Base-by-base conservation (phyloP, 1,140 invertebrate species). In the Polypedilum vanderplanki region DNA sequence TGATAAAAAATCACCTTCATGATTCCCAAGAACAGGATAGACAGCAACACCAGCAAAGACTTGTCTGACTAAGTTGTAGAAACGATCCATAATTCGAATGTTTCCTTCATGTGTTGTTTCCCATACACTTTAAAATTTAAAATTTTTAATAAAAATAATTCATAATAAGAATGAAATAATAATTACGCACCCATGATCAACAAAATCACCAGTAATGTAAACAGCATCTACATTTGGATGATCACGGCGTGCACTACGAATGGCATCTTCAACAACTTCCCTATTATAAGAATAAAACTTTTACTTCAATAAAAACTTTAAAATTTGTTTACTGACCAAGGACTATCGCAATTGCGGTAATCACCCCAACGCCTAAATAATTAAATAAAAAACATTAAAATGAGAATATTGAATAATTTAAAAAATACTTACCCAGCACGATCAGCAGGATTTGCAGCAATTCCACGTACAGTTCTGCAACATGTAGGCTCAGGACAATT, bases 141-240 rank as follows among this genome's bases (percentile, higher is more conserved):
- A 3, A 46, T 46, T 41, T 7, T 41, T 41, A 41, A 41, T 41
- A 7, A 7, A 7, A 41, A 41, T 7, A 41, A 41, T 41, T 41
- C 40, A 41, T 41, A 7, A 41, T n/a, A n/a, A n/a, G n/a, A n/a
- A n/a, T n/a, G n/a, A n/a, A 41, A 7, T 41, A 10, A 41, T 41
- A 41, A 10, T 41, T 41, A 41, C 40, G 40, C 10, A 5, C 40
- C 90, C 89, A 79, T 97, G 94, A 76, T 93, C 88, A 73, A 94
- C 88, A 3, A 93, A 85, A 79, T 96, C 94, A 7, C 94, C 94
- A 22, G 94, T 94, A 82, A 93, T 94, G 78, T 94, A 91, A 75
- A 96, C 85, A 22, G 88, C 87, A 75, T 93, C 90, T 74, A 18
- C 65, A 20, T 70, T 41, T 20, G 79, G 75, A 78, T 90, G 86